Evolutionary conservation across 1,140 invertebrate genomes (phyloP), one percentile per base, ranked within the genome.

Genomic region (Brachionus sp.): DNA sequence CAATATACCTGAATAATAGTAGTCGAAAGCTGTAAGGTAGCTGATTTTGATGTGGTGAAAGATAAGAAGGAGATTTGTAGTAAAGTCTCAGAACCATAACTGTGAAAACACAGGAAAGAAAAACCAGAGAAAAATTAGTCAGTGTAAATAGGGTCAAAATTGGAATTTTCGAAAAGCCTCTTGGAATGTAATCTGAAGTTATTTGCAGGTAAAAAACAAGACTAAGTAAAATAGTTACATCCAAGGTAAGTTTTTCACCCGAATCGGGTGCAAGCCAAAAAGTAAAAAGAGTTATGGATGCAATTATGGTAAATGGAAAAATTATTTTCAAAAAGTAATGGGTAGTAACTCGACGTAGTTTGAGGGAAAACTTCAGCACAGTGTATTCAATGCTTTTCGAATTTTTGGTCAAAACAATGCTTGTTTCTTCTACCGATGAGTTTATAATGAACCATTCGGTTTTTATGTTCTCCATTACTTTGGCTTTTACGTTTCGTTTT

Each of bases 281-380:
- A 4, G 80, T 68, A 19, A 82, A 82, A 16, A 82, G 33, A 6
- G 80, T 82, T 10, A 82, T 66, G 5, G 23, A 66, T 9, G 80
- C 57, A 44, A 82, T 66, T 2, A 82, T 66, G 23, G 62, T 82
- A 53, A 68, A 82, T 5, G 80, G 80, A 25, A 82, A 68, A 16
- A 82, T 82, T 44, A 82, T 82, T 82, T 82, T 82, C 2, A 82
- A 23, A 68, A 82, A 66, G 42, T 82, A 82, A 70, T 82, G 50
- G 29, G 37, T 68, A 1, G 42, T 46, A 10, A 44, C 57, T 19
- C 80, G 33, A 29, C 57, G 35, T 33, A 82, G 39, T 66, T 66
- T 66, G 33, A 82, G 50, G 16, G 50, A 19, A 68, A 82, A 82
- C 6, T 33, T 66, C 1, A 82, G 12, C n/a, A 70, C 57, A 35